These are phyloP conservation scores for Percopsis omiscomaycus DNA, from an alignment of 2,797 vertebrate species.

Conservation along the genomic window DNA sequence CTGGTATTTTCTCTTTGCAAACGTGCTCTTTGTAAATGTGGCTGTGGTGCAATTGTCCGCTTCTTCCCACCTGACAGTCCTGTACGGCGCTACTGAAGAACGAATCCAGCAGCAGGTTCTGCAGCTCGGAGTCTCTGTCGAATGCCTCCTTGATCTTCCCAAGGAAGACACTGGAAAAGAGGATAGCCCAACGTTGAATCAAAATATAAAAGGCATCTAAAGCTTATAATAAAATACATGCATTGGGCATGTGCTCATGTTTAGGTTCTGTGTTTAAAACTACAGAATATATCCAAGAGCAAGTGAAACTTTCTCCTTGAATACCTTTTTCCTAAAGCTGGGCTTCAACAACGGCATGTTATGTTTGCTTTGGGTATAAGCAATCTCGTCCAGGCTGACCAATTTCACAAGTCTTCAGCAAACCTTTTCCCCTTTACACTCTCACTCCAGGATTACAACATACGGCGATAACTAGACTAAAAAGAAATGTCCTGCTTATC, in stretches of 20 bases:
- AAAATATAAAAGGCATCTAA: not conserved
- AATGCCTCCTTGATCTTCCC: constrained; percentile 98
- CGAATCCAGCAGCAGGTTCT: constrained; percentile 88
- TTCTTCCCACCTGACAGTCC: constrained; percentile 87
- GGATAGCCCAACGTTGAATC: not conserved
- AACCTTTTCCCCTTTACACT: constrained; percentile 49
- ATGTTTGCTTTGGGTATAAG: constrained; percentile 29
- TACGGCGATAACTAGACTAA: not conserved
- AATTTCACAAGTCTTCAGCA: constrained; percentile 30
- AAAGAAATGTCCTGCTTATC: constrained; percentile 14
- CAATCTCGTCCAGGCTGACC: constrained; percentile 35
- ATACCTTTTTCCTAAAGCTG: not conserved
- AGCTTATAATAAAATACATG: too few relatives aligned
- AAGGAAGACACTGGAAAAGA: constrained; percentile 86
- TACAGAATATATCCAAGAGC: not conserved
- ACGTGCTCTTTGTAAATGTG: constrained; percentile 33
- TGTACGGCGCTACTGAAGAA: constrained; percentile 92
- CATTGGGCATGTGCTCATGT: too few relatives aligned
- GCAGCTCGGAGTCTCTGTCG: constrained; percentile 84
- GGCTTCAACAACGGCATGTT: constrained; percentile 8
- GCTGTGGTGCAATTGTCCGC: constrained; percentile 38
- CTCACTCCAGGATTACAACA: constrained; percentile 36
- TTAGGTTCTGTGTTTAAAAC: too few relatives aligned
- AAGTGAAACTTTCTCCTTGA: not conserved
- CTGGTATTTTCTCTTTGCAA: not conserved